Evolutionary conservation across 2,797 vertebrate genomes (phyloP), one percentile per base, ranked within the genome.

Genomic region (Sardinella longiceps): DNA sequence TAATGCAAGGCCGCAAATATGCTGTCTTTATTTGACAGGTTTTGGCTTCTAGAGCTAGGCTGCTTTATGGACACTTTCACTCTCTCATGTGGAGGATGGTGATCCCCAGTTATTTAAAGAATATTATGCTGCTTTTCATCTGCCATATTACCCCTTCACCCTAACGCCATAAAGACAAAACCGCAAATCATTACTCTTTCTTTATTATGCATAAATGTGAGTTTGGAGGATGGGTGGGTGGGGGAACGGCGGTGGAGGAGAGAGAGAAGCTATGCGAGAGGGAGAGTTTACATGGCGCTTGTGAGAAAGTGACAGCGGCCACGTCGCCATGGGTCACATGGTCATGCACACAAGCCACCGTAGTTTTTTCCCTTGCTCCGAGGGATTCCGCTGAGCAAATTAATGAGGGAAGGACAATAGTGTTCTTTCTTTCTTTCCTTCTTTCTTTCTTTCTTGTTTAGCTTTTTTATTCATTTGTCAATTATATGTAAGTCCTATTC

Each of bases 371-470:
- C 30, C 33, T 5, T 11, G 37, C 33, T 6, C 20, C 37, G 37
- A 23, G 33, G 37, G 37, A 39, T 77, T 77, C 70, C 70, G 20
- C 70, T 43, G 70, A 37, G 70, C 70, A 39, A 77, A 77, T 77
- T 77, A 77, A 43, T 43, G 18, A 37, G 33, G 10, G 51, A 53
- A 20, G 70, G 37, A 77, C 43, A 77, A 77, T 43, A 43, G 6
- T 5, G 15, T 70, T 37, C 66, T 70, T 37, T 70, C 30, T 70
- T 70, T 92, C 93, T 92, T 87, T 90, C 84, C 90, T 89, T 87
- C 80, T 91, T 87, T 92, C 89, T 94, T 92, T 93, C 90, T 91
- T 93, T 89, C 81, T 93, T 90, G 90, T 93, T 90, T 93, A 88
- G 91, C 87, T 90, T 84, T 86, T 87, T 18, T 20, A 86, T 89